phyloP scores from a whole-genome alignment of 1,140 invertebrate species.

The Drosophila sechellia region DNA sequence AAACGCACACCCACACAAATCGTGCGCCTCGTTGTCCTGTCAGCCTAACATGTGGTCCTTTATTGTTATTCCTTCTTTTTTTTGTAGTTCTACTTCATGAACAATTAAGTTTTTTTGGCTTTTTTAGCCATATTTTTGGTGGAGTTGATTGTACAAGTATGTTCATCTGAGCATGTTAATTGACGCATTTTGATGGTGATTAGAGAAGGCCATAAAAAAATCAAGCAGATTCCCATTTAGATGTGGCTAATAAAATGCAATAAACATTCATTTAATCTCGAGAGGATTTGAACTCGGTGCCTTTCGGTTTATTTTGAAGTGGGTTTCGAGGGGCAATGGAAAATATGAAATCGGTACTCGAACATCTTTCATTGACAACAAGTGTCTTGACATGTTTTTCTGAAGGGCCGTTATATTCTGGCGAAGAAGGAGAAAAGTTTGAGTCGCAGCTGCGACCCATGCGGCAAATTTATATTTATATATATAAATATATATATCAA shows the following conservation, averaged over 20 bases:
- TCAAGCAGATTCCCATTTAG: conserved; percentile 33
- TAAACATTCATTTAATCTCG: conserved; percentile 44
- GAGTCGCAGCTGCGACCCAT: conserved; percentile 39
- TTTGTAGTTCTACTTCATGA: conserved; percentile 29
- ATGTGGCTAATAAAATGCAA: conserved; percentile 54
- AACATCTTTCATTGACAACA: conserved; percentile 46
- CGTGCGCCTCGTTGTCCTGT: conserved; percentile 46
- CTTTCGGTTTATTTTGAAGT: conserved; percentile 17
- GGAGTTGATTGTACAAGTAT: conserved; percentile 17
- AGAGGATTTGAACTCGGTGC: not conserved
- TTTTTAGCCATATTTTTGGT: conserved; percentile 26
- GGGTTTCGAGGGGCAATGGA: conserved; percentile 13
- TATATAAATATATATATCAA: conserved; percentile 30
- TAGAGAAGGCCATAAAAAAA: conserved; percentile 45
- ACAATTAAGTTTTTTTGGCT: conserved; percentile 55
- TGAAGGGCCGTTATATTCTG: not conserved
- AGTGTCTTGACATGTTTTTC: conserved; percentile 29
- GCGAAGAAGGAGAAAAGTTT: not conserved
- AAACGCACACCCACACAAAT: conserved; percentile 20
- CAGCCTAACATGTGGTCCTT: conserved; percentile 38
- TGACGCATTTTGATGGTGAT: conserved; percentile 68
- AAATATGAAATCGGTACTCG: conserved; percentile 28
- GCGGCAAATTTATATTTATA: conserved; percentile 55
- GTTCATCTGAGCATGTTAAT: conserved; percentile 71
- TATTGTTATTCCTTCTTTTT: conserved; percentile 16